Evolutionary conservation across 2,888 invertebrate species (phyloP), one percentile per base, ranked within the genome.

Genomic region (Chrysolina haemoptera): DNA sequence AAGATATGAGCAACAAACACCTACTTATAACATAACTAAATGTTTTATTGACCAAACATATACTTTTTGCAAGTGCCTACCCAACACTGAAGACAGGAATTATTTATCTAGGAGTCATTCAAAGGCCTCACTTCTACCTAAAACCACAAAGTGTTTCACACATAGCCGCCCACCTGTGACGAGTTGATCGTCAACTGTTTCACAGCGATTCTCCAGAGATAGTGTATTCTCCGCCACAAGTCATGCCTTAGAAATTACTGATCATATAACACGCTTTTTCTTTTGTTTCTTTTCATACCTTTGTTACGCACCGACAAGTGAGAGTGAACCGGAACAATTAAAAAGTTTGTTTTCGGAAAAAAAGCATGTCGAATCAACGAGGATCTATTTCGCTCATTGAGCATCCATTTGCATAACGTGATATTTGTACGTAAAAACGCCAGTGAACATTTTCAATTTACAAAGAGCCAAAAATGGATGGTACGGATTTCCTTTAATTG

Each of bases 261-360:
- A 53, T 53, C 50, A 53, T 53, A 53, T 53, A 53, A 76, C 76
- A 78, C 71, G 71, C 76, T 78, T 74, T 74, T 75, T 62, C 67
- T 68, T 65, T 41, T 62, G 64, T 27, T 53, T 53, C 67, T 46
- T 67, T 62, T 43, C 22, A 62, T 40, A 69, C 35, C 62, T 65
- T 18, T 55, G 69, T 62, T 65, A 64, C 70, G 70, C 73, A 68
- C 68, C 64, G 70, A 50, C 48, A 73, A 69, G 50, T 53, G 50
- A 53, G 50, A 53, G 50, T 53, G 12, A 53, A 53, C 50, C 50
- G 18, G 50, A 53, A 53, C 50, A 53, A 53, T 18, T 53, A 53
- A 53, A 53, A 53, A 53, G 50, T 53, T 53, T 53, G 50, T 53
- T 53, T 53, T 11, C 50, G 20, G 50, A 53, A 53, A 53, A 53